Percentiles rank a stretch among this genome's conserved stretches.
Evolutionary conservation across 2,888 invertebrate genomes (phyloP).

Genomic region (Steinernema scapterisci): DNA sequence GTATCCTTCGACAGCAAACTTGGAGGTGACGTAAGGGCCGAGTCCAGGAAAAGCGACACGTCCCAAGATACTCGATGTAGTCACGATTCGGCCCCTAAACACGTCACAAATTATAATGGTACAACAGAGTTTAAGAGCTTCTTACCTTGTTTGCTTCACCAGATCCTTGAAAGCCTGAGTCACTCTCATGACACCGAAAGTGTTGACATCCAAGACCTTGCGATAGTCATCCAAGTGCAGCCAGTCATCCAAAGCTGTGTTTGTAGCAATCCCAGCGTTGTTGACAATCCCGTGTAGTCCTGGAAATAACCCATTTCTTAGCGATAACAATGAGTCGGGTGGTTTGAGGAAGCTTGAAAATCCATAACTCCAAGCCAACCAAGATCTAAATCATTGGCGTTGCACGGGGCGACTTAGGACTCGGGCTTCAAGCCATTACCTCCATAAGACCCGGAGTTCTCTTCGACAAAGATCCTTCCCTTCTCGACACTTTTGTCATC

Average conservation of each 20-base stretch:
- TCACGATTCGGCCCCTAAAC: conserved; percentile 68
- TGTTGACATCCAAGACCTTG: conserved; percentile 60
- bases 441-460: conserved; percentile 44
- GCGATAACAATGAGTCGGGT: no score
- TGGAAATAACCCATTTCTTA: no score
- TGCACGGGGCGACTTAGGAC: no score
- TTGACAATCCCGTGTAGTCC: conserved; percentile 65
- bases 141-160: conserved; percentile 55
- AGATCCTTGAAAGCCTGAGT: conserved; percentile 58
- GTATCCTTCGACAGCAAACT: conserved; percentile 61
- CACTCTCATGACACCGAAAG: conserved; percentile 67
- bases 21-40: conserved; percentile 62
- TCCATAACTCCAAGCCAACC: no score
- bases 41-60: conserved; percentile 61
- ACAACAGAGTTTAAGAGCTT: no score
- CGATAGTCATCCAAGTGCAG: conserved; percentile 65
- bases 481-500: conserved; percentile 54
- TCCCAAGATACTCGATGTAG: conserved; percentile 68
- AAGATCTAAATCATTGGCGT: no score
- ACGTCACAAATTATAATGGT: no score
- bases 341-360: no score
- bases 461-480: conserved; percentile 48
- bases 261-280: conserved; percentile 64
- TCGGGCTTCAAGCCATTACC: conserved; percentile 39
- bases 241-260: conserved; percentile 67